phyloP scores from a whole-genome alignment of 2,113 vertebrate genomes.

The Phyllopteryx taeniolatus region DNA sequence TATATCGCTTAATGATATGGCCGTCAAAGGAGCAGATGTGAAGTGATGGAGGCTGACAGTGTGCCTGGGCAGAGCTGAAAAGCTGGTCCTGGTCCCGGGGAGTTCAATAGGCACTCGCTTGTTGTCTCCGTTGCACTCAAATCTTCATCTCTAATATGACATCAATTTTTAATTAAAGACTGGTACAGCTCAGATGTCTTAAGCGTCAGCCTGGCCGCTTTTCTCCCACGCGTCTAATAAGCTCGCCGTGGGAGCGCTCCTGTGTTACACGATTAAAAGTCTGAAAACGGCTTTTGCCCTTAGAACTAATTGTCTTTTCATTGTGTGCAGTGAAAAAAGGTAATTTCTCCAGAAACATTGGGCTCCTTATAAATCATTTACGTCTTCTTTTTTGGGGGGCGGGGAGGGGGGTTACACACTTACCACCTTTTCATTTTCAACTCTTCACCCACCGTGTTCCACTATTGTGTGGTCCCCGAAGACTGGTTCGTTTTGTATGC shows the following conservation, averaged over 20 bases:
- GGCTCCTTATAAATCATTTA: constrained; percentile 76
- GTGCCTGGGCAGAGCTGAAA: constrained; percentile 15
- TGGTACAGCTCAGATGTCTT: constrained; percentile 61
- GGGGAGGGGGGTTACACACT: constrained; percentile 23
- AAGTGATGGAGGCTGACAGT: constrained; percentile 18
- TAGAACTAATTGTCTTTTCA: constrained; percentile 70
- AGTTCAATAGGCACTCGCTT: constrained; percentile 62
- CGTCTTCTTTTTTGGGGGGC: constrained; percentile 47
- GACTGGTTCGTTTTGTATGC: constrained; percentile 59
- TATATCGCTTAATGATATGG: background rate
- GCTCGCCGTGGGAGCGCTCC: constrained; percentile 62
- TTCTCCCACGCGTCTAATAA: constrained; percentile 57
- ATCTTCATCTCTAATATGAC: constrained; percentile 74
- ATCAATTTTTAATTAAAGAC: constrained; percentile 77
- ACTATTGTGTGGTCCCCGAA: constrained; percentile 35
- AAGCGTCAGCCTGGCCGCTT: constrained; percentile 54
- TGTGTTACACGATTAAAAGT: constrained; percentile 72
- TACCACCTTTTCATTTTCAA: constrained; percentile 33
- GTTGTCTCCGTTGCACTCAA: constrained; percentile 65
- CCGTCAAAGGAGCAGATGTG: background rate
- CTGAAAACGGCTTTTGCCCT: constrained; percentile 63
- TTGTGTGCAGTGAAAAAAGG: constrained; percentile 49
- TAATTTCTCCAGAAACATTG: constrained; percentile 74
- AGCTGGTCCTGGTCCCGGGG: constrained; percentile 20
- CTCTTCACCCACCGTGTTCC: constrained; percentile 20